phyloP scores from a whole-genome alignment of 2,113 vertebrate genomes.

The Sceloporus tristichus region DNA sequence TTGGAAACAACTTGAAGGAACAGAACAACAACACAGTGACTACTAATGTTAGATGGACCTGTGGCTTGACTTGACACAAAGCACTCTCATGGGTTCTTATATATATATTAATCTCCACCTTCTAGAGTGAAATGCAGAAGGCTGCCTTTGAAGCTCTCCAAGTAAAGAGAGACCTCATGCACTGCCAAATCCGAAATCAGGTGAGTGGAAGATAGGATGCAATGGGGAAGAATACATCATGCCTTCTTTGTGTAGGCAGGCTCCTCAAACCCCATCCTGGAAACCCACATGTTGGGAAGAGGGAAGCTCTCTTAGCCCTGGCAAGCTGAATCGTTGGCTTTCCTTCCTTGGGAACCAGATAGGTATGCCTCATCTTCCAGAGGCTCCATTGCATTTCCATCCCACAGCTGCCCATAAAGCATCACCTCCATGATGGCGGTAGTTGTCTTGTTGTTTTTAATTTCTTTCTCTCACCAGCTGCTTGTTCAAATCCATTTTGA shows the following conservation, averaged over 20 bases:
- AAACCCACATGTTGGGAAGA: not conserved
- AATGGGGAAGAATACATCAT: not conserved
- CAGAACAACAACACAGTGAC: no score
- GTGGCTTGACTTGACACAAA: not conserved
- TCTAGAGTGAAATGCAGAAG: constrained; percentile 95
- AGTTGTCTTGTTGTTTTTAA: not conserved
- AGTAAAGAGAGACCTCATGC: constrained; percentile 91
- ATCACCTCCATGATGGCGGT: constrained; percentile 52
- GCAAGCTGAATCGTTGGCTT: no score
- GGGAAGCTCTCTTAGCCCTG: not conserved
- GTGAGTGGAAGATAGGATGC: constrained; percentile 71
- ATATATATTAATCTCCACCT: constrained; percentile 5
- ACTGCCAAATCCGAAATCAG: constrained; percentile 92
- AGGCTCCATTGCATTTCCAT: constrained; percentile 46
- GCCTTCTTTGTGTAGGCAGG: not conserved
- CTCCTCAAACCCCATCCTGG: not conserved
- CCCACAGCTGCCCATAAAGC: constrained; percentile 46
- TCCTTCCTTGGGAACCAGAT: not conserved
- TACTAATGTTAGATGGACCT: not conserved
- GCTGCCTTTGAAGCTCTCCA: constrained; percentile 95
- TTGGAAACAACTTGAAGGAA: no score
- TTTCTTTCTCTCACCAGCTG: constrained; percentile 54
- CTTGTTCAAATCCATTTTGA: constrained; percentile 57
- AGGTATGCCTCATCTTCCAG: not conserved
- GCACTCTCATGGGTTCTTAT: not conserved